These are phyloP conservation scores for Paragorgia papillata DNA, from an alignment of 92 coral and sea anemone genomes.

Conservation along the genomic window DNA sequence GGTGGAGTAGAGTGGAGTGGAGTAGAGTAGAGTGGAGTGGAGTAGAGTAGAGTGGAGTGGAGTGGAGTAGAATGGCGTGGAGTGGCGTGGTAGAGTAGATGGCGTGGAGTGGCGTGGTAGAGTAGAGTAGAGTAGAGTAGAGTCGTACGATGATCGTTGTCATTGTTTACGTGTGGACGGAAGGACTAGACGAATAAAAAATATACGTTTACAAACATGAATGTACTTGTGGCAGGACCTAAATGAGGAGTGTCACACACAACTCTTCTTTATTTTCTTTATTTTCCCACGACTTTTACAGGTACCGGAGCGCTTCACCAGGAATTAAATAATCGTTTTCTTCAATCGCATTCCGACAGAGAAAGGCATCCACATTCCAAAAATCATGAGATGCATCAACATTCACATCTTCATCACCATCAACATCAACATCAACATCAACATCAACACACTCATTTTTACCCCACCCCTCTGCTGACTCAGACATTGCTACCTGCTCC, in stretches of 20 bases:
- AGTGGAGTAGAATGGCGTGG: too few species aligned
- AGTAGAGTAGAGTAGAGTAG: too few species aligned
- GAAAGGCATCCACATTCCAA: slow-evolving; percentile 34
- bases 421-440: slow-evolving; percentile 94
- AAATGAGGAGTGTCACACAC: too few species aligned
- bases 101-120: too few species aligned
- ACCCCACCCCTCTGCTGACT: slow-evolving; percentile 66
- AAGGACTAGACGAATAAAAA: too few species aligned
- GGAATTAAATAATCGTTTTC: slow-evolving; percentile 82
- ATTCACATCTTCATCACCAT: slow-evolving; percentile 87
- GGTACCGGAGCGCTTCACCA: slow-evolving; percentile 87
- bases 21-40: too few species aligned
- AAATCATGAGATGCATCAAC: slow-evolving; percentile 91
- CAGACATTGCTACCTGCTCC: slow-evolving; percentile 63
- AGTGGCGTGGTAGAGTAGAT: too few species aligned
- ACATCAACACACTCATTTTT: slow-evolving; percentile 89
- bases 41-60: too few species aligned
- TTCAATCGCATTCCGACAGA: slow-evolving; percentile 87
- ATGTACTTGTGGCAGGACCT: background rate
- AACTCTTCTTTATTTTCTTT: background rate
- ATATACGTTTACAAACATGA: too few species aligned
- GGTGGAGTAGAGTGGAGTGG: too few species aligned
- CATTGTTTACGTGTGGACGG: too few species aligned
- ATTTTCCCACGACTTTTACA: slow-evolving; percentile 21
- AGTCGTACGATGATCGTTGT: too few species aligned